Conservation (phyloP, 2,113 vertebrate genomes). For the Sminthopsis crassicaudata region DNA sequence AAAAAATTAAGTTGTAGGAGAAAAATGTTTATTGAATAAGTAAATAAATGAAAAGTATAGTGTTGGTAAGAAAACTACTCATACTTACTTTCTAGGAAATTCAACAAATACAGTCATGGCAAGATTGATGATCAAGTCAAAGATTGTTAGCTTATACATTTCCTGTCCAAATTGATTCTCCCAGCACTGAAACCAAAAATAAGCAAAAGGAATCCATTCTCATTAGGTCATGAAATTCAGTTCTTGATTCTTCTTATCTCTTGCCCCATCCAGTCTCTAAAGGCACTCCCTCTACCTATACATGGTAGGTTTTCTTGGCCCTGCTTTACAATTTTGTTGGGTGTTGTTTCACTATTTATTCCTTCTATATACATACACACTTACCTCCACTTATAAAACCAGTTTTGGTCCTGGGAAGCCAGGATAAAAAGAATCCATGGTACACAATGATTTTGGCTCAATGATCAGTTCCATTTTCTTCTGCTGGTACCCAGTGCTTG, state of each 20-base stretch:
- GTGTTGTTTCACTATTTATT: not conserved
- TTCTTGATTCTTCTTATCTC: not conserved
- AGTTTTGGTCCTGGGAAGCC: not conserved
- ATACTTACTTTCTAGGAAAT: conserved; percentile 95
- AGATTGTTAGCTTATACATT: conserved; percentile 98
- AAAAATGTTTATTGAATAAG: not conserved
- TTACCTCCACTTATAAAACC: not conserved
- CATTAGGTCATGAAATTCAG: not conserved
- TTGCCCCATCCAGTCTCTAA: not conserved
- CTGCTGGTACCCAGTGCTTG: not conserved
- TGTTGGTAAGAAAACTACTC: not conserved
- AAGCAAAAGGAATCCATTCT: not conserved
- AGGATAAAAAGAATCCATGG: not conserved
- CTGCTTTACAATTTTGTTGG: not conserved
- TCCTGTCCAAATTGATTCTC: conserved; percentile 96
- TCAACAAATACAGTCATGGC: conserved; percentile 90
- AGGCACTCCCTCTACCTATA: not conserved
- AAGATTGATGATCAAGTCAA: conserved; percentile 94
- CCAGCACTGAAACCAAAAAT: conserved; percentile 91
- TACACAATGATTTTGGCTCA: not conserved
- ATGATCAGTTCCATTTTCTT: not conserved
- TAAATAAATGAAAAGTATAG: not conserved
- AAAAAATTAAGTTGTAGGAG: not conserved
- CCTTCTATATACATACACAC: not conserved
- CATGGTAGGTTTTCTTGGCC: not conserved